Percentiles rank a stretch among this genome's conserved stretches.
phyloP scores from a whole-genome alignment of 2,797 vertebrate genomes.

The Serranus cabrilla region DNA sequence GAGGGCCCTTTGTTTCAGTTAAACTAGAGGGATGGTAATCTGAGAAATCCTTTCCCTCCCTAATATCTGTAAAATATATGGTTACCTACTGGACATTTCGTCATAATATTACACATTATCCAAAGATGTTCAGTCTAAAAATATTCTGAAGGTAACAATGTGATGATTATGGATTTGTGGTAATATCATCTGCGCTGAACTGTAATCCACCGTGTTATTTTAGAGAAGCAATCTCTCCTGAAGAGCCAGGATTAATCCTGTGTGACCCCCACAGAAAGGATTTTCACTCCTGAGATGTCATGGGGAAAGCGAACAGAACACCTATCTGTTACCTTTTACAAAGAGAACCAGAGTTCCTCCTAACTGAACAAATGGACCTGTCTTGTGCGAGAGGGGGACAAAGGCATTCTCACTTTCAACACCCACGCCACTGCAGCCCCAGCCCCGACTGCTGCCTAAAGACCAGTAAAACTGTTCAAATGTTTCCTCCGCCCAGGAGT shows the following conservation, averaged over 20 bases:
- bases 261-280: constrained; percentile 49
- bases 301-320: constrained; percentile 76
- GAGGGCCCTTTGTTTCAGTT: background rate
- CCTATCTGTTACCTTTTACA: constrained; percentile 80
- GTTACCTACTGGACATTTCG: constrained; percentile 4
- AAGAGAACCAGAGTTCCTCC: constrained; percentile 73
- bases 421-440: constrained; percentile 58
- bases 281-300: constrained; percentile 57
- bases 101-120: background rate
- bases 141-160: background rate
- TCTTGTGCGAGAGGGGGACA: constrained; percentile 70
- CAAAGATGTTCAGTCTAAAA: background rate
- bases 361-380: constrained; percentile 86
- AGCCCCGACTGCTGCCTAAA: constrained; percentile 66
- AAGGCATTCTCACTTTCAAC: constrained; percentile 76
- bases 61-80: background rate
- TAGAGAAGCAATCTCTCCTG: constrained; percentile 24
- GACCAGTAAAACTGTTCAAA: constrained; percentile 74
- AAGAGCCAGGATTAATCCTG: constrained; percentile 37
- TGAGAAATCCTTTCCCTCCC: background rate
- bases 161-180: constrained; percentile 15
- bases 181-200: background rate
- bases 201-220: constrained; percentile 21
- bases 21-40: background rate
- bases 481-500: constrained; percentile 75